Conservation (phyloP, 2,797 vertebrate genomes). For the Diplodus sargus region DNA sequence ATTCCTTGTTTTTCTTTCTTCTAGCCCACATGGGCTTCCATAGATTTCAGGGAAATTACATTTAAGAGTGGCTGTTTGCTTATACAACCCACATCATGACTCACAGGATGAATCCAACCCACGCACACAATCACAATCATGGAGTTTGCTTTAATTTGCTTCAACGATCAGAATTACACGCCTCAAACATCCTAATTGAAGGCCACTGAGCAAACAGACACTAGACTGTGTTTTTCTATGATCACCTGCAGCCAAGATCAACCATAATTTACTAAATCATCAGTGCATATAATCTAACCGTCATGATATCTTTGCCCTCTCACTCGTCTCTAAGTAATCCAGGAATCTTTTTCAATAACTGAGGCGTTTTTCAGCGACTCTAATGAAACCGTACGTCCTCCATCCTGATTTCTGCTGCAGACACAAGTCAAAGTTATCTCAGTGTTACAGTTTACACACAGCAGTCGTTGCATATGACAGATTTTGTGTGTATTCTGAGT, state of each 20-base stretch:
- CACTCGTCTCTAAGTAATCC: not conserved
- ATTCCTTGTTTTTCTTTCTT: not conserved
- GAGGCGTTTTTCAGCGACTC: slow-evolving; percentile 4
- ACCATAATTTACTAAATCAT: slow-evolving; percentile 52
- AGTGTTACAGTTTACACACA: not conserved
- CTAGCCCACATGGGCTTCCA: not conserved
- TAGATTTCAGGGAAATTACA: not conserved
- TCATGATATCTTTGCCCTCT: slow-evolving; percentile 22
- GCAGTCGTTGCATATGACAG: not conserved
- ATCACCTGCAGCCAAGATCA: slow-evolving; percentile 44
- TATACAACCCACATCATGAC: slow-evolving; percentile 11
- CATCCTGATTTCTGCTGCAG: not conserved
- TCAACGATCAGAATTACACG: slow-evolving; percentile 44
- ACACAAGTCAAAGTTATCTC: not conserved
- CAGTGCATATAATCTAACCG: slow-evolving; percentile 18
- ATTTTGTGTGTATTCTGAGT: not conserved
- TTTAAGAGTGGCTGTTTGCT: not conserved
- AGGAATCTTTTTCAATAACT: slow-evolving; percentile 17
- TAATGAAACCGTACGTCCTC: not conserved
- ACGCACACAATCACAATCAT: slow-evolving; percentile 16
- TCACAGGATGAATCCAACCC: slow-evolving; percentile 9
- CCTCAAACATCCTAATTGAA: slow-evolving; percentile 39
- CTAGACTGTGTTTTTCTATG: slow-evolving; percentile 26
- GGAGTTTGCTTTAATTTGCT: slow-evolving; percentile 26
- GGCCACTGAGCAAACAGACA: slow-evolving; percentile 51